Base-by-base conservation (phyloP, 2,888 invertebrate species). In the Gortyna flavago region DNA sequence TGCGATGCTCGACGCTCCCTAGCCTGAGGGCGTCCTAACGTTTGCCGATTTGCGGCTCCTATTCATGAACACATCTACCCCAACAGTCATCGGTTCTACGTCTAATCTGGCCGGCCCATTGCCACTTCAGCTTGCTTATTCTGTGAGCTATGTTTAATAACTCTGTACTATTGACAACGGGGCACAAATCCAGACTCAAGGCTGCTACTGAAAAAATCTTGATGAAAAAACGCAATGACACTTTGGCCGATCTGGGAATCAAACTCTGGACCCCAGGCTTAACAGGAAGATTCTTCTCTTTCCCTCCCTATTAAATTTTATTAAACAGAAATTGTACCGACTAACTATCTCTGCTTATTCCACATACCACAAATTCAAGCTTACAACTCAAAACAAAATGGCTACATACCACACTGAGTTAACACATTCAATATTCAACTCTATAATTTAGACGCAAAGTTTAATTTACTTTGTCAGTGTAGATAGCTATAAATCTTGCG, bases 401-500 rank as follows among this genome's bases (percentile, higher is more conserved):
- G 69, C 38, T 44, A 0, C 25, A 66, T 82, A 70, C 1, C 29
- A 16, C 51, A 59, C 29, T 13, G 4, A 25, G 0, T 61, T 0
- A 0, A 48, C n/a, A 38, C 35, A 77, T 65, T 82, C 4, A 44
- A 59, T 9, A 35, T 44, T 21, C 25, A n/a, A 82, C 68, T 51
- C 11, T 65, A 59, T 38, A 0, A 0, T 25, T 0, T 0, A 32
- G 0, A 0, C 0, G 0, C 11, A 59, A 44, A 21, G 51, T 65
- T 11, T 16, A 8, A 65, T 35, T 51, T 65, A 11, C 2, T 35
- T 3, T 77, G 51, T 1, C 21, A 44, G n/a, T n/a, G 51, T 32
- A 4, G 16, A 65, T 0, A 0, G 59, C 69, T 16, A 80, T 80
- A 80, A 80, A 80, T 80, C 80, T 80, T 80, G 29, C 13, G 0